Conservation (phyloP, 2,888 invertebrate genomes). For the Zaprionus lineosus region DNA sequence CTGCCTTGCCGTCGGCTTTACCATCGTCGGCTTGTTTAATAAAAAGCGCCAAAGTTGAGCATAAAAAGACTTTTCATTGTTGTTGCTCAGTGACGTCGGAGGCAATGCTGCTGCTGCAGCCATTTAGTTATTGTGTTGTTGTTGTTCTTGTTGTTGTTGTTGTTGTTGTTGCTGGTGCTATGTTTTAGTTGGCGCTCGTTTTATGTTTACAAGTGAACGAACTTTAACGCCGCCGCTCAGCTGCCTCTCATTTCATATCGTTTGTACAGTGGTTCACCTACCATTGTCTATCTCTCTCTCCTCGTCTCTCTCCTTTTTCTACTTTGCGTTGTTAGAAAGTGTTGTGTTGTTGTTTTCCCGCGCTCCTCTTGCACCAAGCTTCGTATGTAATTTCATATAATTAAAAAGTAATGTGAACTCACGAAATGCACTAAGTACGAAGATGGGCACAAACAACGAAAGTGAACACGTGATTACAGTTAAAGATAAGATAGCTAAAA, state of each 20-base stretch:
- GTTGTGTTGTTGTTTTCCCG: slow-evolving; percentile 46
- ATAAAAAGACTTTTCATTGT: slow-evolving; percentile 59
- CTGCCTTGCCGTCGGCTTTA: slow-evolving; percentile 20
- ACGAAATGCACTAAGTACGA: slow-evolving; percentile 11
- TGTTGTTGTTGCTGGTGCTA: slow-evolving; percentile 14
- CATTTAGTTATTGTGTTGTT: slow-evolving; percentile 32
- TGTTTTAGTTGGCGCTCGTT: slow-evolving; percentile 53
- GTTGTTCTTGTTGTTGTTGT: slow-evolving; percentile 22
- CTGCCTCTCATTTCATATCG: slow-evolving; percentile 12
- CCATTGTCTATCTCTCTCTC: not conserved
- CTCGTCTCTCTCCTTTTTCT: not conserved
- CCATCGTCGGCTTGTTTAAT: slow-evolving; percentile 67
- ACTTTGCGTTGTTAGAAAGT: slow-evolving; percentile 46
- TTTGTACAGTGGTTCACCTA: not conserved
- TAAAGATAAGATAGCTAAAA: no score
- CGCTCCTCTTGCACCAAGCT: slow-evolving; percentile 48
- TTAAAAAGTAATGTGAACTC: slow-evolving; percentile 41
- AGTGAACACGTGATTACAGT: no score
- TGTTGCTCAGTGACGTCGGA: slow-evolving; percentile 47
- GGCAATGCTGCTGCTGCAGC: slow-evolving; percentile 24
- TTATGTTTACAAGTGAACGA: slow-evolving; percentile 74
- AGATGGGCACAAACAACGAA: slow-evolving; percentile 48
- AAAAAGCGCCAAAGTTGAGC: slow-evolving; percentile 72
- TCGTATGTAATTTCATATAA: slow-evolving; percentile 62
- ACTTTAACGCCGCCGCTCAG: slow-evolving; percentile 60